Evolutionary conservation across 1,140 invertebrate species (phyloP), one percentile per base, ranked within the genome.

Genomic region (Diachasma alloeum): DNA sequence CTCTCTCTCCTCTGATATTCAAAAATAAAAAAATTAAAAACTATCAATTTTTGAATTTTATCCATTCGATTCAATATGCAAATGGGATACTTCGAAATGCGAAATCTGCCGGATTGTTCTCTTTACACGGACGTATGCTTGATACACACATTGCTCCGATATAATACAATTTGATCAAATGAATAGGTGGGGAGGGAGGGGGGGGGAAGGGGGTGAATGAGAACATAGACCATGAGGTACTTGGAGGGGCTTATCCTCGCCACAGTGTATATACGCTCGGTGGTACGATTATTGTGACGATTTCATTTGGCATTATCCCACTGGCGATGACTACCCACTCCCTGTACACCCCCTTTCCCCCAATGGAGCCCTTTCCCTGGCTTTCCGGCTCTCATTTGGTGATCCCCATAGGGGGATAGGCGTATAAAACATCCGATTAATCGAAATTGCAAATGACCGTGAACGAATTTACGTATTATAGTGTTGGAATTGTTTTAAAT

Each of bases 291-390:
- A 63, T 63, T 63, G 59, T 63, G 59, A 63, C 59, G 59, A 63
- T 63, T 63, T 63, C 59, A 63, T 63, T 63, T 63, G 59, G 59
- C 59, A 63, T 63, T 63, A 63, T 63, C 59, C 59, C 59, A 63
- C 59, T 31, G 22, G 19, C 59, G 59, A 63, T 63, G 59, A 63
- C 59, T 63, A 63, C 59, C 59, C 24, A 24, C 59, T 63, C 59
- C 19, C 48, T 15, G 9, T 63, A 8, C 59, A 63, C 11, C 13
- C 10, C 19, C 59, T 10, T 19, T 22, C 59, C 59, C 59, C 59
- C 5, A n/a, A 8, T 26, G 59, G 13, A 42, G 19, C 59, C 59
- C 59, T 63, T 63, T 63, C 22, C 59, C 19, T 63, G 59, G 59
- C 59, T 63, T 63, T 31, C 59, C 24, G 24, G 24, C 59, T 63